Conservation (phyloP, 2,113 vertebrate species). For the Podilymbus podiceps region DNA sequence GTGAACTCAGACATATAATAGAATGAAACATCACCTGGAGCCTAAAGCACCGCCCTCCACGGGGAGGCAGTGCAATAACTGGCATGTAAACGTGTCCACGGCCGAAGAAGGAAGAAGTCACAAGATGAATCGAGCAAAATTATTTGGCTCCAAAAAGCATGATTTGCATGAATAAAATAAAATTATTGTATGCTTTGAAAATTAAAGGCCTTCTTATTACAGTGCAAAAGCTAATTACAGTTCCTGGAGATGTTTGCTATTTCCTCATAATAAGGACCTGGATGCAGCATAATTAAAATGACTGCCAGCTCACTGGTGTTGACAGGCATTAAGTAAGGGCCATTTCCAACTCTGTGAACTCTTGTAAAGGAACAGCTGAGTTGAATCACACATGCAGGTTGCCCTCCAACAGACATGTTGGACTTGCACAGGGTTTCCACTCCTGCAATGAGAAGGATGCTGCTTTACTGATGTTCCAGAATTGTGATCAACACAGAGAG, state of each 20-base stretch:
- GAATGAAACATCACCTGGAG: conserved; percentile 59
- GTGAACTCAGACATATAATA: conserved; percentile 49
- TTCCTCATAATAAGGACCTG: neutral
- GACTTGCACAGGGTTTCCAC: neutral
- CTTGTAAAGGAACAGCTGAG: neutral
- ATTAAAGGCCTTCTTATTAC: neutral
- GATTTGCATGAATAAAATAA: neutral
- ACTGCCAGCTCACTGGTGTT: neutral
- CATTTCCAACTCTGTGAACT: neutral
- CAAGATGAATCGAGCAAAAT: neutral
- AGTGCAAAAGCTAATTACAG: neutral
- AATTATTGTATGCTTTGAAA: neutral
- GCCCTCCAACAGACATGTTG: neutral
- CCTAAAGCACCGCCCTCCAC: conserved; percentile 57
- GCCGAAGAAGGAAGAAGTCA: neutral
- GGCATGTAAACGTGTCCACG: neutral
- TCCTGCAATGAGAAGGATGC: neutral
- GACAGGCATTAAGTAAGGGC: neutral
- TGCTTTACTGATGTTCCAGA: neutral
- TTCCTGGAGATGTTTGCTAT: neutral
- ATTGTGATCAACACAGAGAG: neutral
- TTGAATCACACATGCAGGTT: neutral
- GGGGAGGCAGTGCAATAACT: neutral
- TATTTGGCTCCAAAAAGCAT: neutral
- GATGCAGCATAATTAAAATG: neutral